A percentile compares a stretch with the other conserved stretches of the same genome.
Conservation (phyloP, 2,113 vertebrate species). For the Plectropomus leopardus region DNA sequence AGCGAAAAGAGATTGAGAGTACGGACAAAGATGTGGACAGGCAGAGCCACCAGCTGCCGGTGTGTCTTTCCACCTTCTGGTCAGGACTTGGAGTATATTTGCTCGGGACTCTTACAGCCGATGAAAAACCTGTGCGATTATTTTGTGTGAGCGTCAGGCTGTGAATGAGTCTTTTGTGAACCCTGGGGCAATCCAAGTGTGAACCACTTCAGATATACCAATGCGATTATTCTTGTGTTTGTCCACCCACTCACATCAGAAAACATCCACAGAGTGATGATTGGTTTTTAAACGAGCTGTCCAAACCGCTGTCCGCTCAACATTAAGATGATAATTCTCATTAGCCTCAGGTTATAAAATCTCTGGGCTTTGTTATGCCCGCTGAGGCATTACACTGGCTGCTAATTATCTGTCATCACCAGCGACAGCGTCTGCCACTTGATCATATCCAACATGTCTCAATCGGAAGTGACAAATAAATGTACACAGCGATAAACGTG, state of each 20-base stretch:
- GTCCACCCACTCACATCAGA: constrained; percentile 3
- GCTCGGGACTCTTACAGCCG: not conserved
- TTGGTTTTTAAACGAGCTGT: constrained; percentile 8
- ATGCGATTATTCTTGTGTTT: not conserved
- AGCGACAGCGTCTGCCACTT: constrained; percentile 9
- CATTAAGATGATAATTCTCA: not conserved
- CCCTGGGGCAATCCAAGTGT: not conserved
- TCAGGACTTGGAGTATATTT: not conserved
- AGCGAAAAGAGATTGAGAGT: not conserved
- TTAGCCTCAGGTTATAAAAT: constrained; percentile 17
- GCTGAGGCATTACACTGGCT: not conserved
- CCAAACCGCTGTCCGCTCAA: constrained; percentile 6
- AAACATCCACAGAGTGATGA: constrained; percentile 1
- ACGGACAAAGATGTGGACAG: not conserved
- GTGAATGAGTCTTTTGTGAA: not conserved
- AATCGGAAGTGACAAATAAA: constrained; percentile 16
- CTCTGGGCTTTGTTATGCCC: not conserved
- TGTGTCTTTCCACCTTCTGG: not conserved
- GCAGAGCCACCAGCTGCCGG: not conserved
- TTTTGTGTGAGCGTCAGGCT: not conserved
- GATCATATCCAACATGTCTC: constrained; percentile 2
- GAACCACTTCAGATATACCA: not conserved
- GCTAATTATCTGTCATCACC: constrained; percentile 35
- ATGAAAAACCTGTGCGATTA: not conserved
- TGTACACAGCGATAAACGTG: not conserved